Evolutionary conservation across 1,140 invertebrate genomes (phyloP).

Genomic region (Lasioglossum baleicum): DNA sequence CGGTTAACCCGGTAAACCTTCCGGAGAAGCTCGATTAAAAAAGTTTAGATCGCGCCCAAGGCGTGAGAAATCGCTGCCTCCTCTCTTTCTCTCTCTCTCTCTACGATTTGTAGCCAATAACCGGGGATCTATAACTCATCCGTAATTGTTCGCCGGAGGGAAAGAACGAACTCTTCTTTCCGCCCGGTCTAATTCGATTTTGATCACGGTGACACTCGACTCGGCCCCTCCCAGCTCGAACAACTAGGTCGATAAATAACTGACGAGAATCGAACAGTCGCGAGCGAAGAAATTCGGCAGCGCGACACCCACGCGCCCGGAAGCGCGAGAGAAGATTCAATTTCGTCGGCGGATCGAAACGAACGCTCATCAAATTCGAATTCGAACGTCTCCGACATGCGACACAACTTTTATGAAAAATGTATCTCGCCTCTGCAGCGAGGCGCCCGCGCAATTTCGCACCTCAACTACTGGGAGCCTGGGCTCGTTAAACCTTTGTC

Average conservation of each 20-base stretch:
- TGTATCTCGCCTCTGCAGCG: not conserved
- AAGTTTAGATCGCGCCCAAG: slow-evolving; percentile 44
- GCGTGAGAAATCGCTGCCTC: slow-evolving; percentile 69
- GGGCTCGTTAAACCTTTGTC: too few species aligned
- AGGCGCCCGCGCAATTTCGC: too few species aligned
- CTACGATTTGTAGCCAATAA: slow-evolving; percentile 59
- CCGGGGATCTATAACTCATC: slow-evolving; percentile 66
- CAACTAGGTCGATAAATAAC: slow-evolving; percentile 73
- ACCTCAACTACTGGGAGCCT: too few species aligned
- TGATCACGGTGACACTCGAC: slow-evolving; percentile 55
- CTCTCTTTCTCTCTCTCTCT: not conserved
- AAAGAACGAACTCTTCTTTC: slow-evolving; percentile 37
- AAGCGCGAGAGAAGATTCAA: slow-evolving; percentile 55
- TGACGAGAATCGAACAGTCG: slow-evolving; percentile 62
- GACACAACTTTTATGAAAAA: slow-evolving; percentile 33
- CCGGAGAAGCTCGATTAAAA: slow-evolving; percentile 58
- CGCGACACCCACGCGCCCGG: slow-evolving; percentile 12
- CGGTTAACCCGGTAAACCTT: slow-evolving; percentile 66
- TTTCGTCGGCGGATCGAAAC: slow-evolving; percentile 55
- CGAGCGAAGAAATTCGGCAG: slow-evolving; percentile 50
- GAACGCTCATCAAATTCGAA: slow-evolving; percentile 66
- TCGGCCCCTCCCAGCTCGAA: slow-evolving; percentile 25
- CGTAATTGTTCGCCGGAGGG: slow-evolving; percentile 55
- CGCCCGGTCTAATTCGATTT: slow-evolving; percentile 68
- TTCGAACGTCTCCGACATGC: slow-evolving; percentile 12